Evolutionary conservation across 1,140 invertebrate genomes (phyloP), one percentile per base, ranked within the genome.

Genomic region (Tetragnatha versicolor): DNA sequence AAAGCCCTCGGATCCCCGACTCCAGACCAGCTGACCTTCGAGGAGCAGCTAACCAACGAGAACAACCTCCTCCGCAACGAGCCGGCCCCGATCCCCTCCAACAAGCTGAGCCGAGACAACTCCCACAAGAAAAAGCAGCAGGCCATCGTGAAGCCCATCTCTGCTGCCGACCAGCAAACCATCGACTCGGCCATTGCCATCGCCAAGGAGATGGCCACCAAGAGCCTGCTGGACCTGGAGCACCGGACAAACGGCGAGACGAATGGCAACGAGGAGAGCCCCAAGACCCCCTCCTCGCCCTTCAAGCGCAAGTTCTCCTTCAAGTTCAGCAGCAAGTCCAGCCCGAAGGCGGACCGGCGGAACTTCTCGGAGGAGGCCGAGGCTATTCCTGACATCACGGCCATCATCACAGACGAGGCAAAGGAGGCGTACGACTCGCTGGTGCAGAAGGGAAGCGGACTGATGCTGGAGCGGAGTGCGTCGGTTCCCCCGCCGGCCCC

Each of bases 181-280:
- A 88, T 98, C 33, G 95, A 98, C 82, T 93, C 93, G 51, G 96
- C 96, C 5, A 97, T 98, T 79, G 94, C 93, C 35, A 89, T 97
- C 86, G 95, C 95, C 27, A 96, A 96, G 87, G 95, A 98, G 86
- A 89, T 98, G 70, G 95, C 93, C 35, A 91, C 90, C 60, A 91
- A 91, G 83, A 95, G 93, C 3, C 95, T 97, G 93, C 92, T 91
- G 82, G 92, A 94, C 83, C 86, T 93, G 79, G 92, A 91, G 66
- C 60, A 76, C 29, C 78, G 80, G 63, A 83, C 84, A 2, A 83
- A 85, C 39, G 82, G 79, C 17, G 85, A 85, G 45, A n/a, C n/a
- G n/a, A n/a, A n/a, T n/a, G 79, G 76, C 35, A 66, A 87, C 42
- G 86, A 89, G 60, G 89, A 90, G 82, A 90, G 91, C 78, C 89